Conservation (phyloP, 2,797 vertebrate species). For the Bryconaethiops microstoma region DNA sequence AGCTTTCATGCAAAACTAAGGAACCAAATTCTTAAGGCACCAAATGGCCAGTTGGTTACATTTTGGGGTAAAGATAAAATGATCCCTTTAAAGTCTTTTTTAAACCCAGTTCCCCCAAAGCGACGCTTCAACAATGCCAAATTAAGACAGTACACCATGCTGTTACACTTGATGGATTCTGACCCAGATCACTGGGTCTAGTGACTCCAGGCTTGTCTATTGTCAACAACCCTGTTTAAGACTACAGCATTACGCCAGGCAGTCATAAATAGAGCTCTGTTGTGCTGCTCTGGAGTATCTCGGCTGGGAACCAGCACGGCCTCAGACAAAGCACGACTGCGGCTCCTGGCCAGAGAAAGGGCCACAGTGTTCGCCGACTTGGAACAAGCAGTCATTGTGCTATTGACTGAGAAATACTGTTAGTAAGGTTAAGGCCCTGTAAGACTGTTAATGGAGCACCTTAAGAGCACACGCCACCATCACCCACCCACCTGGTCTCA, state of each 20-base stretch:
- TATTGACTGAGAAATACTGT: conserved; percentile 59
- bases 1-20: too few relatives aligned
- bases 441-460: conserved; percentile 57
- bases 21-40: too few relatives aligned
- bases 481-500: conserved; percentile 55
- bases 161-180: background rate
- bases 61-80: background rate
- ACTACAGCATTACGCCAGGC: background rate
- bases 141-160: background rate
- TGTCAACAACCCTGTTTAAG: background rate
- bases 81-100: background rate
- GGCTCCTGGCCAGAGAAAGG: conserved; percentile 58
- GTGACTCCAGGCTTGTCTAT: conserved; percentile 33
- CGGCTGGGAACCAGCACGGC: conserved; percentile 56
- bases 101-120: background rate
- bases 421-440: conserved; percentile 57
- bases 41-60: too few relatives aligned
- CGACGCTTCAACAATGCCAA: background rate
- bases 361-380: conserved; percentile 57
- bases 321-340: conserved; percentile 52
- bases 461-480: conserved; percentile 60
- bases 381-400: conserved; percentile 74
- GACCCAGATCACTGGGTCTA: conserved; percentile 6
- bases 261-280: conserved; percentile 19
- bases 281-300: conserved; percentile 3